Percentiles rank a stretch among this genome's conserved stretches.
Conservation (phyloP, 1,140 invertebrate species). For the Bombus sylvicola region DNA sequence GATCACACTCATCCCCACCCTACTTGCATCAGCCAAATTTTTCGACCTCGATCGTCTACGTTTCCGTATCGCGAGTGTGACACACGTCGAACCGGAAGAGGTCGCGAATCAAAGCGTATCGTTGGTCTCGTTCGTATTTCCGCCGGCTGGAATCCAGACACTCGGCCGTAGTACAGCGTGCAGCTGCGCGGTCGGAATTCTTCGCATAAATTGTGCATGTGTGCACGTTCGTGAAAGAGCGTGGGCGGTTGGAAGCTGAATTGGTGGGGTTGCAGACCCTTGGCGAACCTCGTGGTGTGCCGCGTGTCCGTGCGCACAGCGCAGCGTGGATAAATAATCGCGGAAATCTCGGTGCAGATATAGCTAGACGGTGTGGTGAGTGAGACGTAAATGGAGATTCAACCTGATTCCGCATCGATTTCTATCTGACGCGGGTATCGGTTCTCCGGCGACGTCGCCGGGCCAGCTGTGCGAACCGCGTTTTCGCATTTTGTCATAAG, state of each 20-base stretch:
- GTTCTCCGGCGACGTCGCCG: not conserved
- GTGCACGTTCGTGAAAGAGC: constrained; percentile 28
- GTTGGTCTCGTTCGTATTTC: constrained; percentile 32
- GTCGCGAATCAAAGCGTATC: not conserved
- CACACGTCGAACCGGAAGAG: not conserved
- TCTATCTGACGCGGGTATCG: constrained; percentile 36
- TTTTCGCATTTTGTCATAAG: not conserved
- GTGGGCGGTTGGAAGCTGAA: constrained; percentile 39
- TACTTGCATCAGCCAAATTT: not conserved
- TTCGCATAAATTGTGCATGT: constrained; percentile 50
- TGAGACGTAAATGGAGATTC: constrained; percentile 56
- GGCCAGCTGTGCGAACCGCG: not conserved
- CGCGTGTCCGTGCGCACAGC: not conserved
- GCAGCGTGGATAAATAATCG: constrained; percentile 42
- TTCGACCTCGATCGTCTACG: not conserved
- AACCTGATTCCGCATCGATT: constrained; percentile 44
- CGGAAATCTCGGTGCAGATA: constrained; percentile 40
- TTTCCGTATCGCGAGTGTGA: not conserved
- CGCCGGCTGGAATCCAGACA: constrained; percentile 47
- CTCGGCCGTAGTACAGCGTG: constrained; percentile 23
- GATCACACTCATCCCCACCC: no score
- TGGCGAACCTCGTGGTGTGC: constrained; percentile 22
- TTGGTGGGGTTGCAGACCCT: constrained; percentile 33
- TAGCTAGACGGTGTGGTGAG: constrained; percentile 37
- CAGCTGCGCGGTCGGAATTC: constrained; percentile 48